Base-by-base conservation (phyloP, 2,113 vertebrate genomes). In the Microcebus ravelobensis region DNA sequence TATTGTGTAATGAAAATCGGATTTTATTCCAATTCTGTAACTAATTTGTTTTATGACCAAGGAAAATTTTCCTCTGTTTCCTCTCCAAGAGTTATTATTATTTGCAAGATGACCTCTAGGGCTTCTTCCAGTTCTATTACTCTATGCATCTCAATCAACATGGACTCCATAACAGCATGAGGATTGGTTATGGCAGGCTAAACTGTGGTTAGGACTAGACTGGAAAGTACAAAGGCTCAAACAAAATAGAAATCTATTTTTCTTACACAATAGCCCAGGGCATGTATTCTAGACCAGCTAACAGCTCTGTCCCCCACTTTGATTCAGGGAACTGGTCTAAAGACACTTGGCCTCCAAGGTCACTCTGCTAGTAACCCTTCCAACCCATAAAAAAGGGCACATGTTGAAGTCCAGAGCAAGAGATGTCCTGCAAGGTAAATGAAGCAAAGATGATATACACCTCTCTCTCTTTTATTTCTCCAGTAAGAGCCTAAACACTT, bases 1-100 rank as follows among this genome's bases (percentile, higher is more conserved):
- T 48, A 29, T 42, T 81, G 10, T 27, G 3, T 42, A 67, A 73
- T 67, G 29, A 90, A 96, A 92, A 71, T 52, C 94, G 3, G 45
- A 73, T 89, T 95, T 92, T 42, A 93, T 90, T 93, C 39, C 18
- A 84, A 14, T 76, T 94, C 57, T 77, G 27, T 55, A 77, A 90
- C 20, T 90, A 79, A 52, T 50, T 79, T 76, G 31, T 83, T 83
- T 82, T 81, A 36, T 91, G 87, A 77, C 31, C 39, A 90, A 45
- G 45, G 45, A 45, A 45, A 45, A 45, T 45, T 45, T 45, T 8
- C 45, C 45, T 45, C 45, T 23, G 1, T 86, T 95, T 91, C n/a
- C 15, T 74, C 21, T 79, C 23, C 3, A 80, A 76, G n/a, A 20
- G 10, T 81, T 91, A 71, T 67, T 82, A 80, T 91, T 80, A 42